A percentile compares a stretch with the other conserved stretches of the same genome.
Evolutionary conservation across 1,140 invertebrate species (phyloP).

Genomic region (Chionoecetes opilio): DNA sequence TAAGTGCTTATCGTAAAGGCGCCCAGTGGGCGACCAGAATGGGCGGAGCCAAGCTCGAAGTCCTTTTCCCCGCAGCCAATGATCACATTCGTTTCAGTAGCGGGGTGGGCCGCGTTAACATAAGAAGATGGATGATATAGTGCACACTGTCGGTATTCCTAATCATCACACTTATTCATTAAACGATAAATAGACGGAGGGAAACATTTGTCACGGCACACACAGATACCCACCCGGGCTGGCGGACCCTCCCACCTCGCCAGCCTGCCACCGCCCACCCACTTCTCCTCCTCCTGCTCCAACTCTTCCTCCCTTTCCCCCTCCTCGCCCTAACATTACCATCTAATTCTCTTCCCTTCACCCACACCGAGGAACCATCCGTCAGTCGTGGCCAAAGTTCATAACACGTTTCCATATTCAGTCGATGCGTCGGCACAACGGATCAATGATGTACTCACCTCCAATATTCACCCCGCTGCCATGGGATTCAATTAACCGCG

Average conservation of each 20-base stretch:
- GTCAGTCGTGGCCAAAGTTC: constrained; percentile 40
- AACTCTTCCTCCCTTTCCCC: background rate
- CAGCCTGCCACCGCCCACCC: background rate
- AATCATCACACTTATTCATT: constrained; percentile 81
- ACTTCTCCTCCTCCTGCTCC: background rate
- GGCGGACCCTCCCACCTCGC: constrained; percentile 33
- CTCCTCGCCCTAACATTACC: constrained; percentile 44
- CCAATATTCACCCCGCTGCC: constrained; percentile 46
- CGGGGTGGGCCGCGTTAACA: constrained; percentile 67
- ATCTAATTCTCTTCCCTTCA: constrained; percentile 64
- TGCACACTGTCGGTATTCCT: constrained; percentile 80
- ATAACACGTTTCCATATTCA: constrained; percentile 74
- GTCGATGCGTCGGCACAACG: background rate
- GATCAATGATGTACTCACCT: constrained; percentile 54
- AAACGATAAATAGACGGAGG: constrained; percentile 79
- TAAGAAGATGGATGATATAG: constrained; percentile 80
- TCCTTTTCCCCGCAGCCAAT: constrained; percentile 59
- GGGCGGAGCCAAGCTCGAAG: constrained; percentile 34
- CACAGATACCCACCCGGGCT: constrained; percentile 51
- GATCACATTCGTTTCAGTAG: background rate
- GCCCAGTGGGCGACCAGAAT: constrained; percentile 45
- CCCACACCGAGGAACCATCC: constrained; percentile 42
- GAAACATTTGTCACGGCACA: constrained; percentile 76
- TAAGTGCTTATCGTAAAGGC: constrained; percentile 71
- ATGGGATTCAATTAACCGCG: constrained; percentile 71